phyloP scores from a whole-genome alignment of 53 echinoderm and acorn worm genomes.

The Mesocentrotus franciscanus region DNA sequence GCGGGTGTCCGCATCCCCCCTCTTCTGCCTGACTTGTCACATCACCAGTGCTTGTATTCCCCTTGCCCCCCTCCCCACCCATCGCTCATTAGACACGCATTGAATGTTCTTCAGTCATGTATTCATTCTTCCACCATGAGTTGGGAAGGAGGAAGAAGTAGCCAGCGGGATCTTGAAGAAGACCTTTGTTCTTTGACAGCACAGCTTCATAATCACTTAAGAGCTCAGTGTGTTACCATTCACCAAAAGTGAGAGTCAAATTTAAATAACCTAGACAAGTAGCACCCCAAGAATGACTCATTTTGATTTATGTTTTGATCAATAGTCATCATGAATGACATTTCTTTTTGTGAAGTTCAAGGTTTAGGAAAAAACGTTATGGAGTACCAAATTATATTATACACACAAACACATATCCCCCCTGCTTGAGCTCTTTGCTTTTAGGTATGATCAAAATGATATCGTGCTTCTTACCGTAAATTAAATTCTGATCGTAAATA shows the following conservation, averaged over 20 bases:
- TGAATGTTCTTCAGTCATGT: neutral
- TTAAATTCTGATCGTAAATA: too few relatives aligned
- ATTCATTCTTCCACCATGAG: neutral
- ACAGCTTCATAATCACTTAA: conserved; percentile 36
- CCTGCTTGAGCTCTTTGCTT: neutral
- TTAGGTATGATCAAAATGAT: too few relatives aligned
- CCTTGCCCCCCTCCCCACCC: conserved; percentile 32
- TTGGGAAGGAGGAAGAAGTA: neutral
- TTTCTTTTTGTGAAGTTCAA: neutral
- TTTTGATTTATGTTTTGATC: conserved; percentile 16
- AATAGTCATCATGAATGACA: conserved; percentile 21
- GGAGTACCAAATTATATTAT: neutral
- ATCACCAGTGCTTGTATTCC: conserved; percentile 1
- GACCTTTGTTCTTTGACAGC: neutral
- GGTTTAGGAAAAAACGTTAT: neutral
- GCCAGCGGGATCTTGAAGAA: neutral
- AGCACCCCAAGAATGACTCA: neutral
- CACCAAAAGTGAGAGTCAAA: neutral
- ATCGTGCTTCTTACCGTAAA: neutral
- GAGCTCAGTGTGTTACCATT: conserved; percentile 16
- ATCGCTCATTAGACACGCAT: conserved; percentile 39
- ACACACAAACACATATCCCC: neutral
- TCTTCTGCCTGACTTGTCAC: conserved; percentile 24
- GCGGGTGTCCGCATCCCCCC: neutral
- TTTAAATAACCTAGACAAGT: neutral